phyloP scores from a whole-genome alignment of 2,113 vertebrate species.

The Esox niger region DNA sequence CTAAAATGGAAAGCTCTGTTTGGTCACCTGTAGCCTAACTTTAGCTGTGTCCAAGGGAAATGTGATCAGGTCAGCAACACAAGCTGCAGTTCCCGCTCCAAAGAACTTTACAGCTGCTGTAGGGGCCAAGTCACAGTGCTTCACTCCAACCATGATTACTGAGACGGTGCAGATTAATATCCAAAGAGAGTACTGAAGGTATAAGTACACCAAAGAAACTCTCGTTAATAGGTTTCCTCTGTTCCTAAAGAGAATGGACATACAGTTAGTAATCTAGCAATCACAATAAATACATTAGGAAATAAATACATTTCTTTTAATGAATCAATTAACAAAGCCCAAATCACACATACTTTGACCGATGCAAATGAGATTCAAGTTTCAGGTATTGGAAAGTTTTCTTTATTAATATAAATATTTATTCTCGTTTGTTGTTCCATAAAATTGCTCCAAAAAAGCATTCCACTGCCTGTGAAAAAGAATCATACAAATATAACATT shows the following conservation, averaged over 20 bases:
- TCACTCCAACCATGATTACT: constrained; percentile 70
- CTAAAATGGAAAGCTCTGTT: too few species aligned
- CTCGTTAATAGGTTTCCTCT: neutral
- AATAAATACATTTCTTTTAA: neutral
- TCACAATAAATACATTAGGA: neutral
- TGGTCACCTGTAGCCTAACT: constrained; percentile 83
- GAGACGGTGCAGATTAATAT: neutral
- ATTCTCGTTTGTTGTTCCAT: constrained; percentile 7
- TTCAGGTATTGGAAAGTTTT: constrained; percentile 30
- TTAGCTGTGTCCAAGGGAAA: constrained; percentile 86
- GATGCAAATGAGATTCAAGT: constrained; percentile 18
- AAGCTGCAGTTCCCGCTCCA: constrained; percentile 79
- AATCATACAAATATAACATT: too few species aligned
- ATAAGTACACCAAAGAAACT: neutral
- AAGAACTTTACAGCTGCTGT: constrained; percentile 67
- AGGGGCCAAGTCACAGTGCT: constrained; percentile 59
- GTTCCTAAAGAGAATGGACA: neutral
- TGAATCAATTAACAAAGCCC: neutral
- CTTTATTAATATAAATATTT: neutral
- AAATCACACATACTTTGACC: neutral
- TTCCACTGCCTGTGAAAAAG: constrained; percentile 11
- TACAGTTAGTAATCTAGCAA: neutral
- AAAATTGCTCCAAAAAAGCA: constrained; percentile 11
- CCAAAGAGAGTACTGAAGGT: neutral
- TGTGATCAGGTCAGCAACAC: constrained; percentile 83